phyloP scores from a whole-genome alignment of 2,797 vertebrate genomes.

The Chanos chanos region DNA sequence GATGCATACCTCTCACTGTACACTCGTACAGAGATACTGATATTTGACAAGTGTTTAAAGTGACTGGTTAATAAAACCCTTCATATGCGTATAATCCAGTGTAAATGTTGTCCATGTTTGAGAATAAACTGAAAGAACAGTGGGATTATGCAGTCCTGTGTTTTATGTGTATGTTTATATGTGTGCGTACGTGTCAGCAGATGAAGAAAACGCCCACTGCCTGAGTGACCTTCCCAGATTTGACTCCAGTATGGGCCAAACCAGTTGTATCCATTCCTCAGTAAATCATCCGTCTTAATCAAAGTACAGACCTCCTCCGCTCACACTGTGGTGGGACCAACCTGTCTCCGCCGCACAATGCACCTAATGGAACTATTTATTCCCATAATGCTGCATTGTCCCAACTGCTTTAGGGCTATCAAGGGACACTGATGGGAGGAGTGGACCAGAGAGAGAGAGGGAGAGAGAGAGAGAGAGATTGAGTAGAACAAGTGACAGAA shows the following conservation, averaged over 20 bases:
- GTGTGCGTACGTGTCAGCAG: constrained; percentile 7
- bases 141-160: too few species aligned
- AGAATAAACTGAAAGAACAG: too few species aligned
- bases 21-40: too few species aligned
- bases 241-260: constrained; percentile 37
- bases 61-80: too few species aligned
- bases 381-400: constrained; percentile 65
- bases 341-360: constrained; percentile 63
- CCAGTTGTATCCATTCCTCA: constrained; percentile 55
- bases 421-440: background rate
- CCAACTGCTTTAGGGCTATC: constrained; percentile 48
- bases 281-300: constrained; percentile 71
- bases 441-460: constrained; percentile 35
- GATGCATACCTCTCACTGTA: too few species aligned
- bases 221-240: constrained; percentile 47
- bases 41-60: too few species aligned
- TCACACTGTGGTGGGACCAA: constrained; percentile 57
- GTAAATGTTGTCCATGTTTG: too few species aligned
- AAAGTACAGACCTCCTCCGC: constrained; percentile 57
- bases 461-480: constrained; percentile 51
- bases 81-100: too few species aligned
- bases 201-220: constrained; percentile 17
- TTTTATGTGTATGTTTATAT: too few species aligned
- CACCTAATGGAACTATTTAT: constrained; percentile 74
- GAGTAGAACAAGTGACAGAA: constrained; percentile 23